Percentiles rank a stretch among this genome's conserved stretches.
Evolutionary conservation across 2,113 vertebrate species (phyloP).

Genomic region (Pheucticus melanocephalus): DNA sequence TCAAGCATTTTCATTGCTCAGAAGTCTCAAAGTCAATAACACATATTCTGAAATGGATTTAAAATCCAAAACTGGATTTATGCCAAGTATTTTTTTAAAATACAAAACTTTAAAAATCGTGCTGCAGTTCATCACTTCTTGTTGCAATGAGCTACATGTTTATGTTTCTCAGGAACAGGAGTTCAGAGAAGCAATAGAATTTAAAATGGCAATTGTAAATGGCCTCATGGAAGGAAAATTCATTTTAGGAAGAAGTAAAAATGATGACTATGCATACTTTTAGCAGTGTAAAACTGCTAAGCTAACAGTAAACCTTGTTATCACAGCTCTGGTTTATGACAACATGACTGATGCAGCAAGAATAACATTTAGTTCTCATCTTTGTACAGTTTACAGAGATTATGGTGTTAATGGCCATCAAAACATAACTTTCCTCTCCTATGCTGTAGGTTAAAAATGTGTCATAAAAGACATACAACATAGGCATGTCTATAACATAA

Average conservation of each 20-base stretch:
- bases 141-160: not conserved
- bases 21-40: not conserved
- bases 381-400: not conserved
- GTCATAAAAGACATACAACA: not conserved
- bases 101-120: not conserved
- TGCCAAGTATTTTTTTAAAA: not conserved
- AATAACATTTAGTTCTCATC: not conserved
- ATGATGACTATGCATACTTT: not conserved
- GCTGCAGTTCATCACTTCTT: not conserved
- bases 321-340: not conserved
- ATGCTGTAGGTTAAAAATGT: not conserved
- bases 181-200: not conserved
- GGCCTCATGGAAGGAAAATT: not conserved
- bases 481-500: not conserved
- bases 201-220: not conserved
- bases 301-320: slow-evolving; percentile 10
- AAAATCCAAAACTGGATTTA: not conserved
- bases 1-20: not conserved
- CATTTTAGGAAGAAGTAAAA: not conserved
- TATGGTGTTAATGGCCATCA: not conserved
- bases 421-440: not conserved
- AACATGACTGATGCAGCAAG: not conserved
- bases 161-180: not conserved
- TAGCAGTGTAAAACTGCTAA: not conserved
- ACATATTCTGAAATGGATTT: not conserved